These are phyloP conservation scores for Lepus timidus DNA, from an alignment of 2,113 vertebrate genomes.

Conservation along the genomic window DNA sequence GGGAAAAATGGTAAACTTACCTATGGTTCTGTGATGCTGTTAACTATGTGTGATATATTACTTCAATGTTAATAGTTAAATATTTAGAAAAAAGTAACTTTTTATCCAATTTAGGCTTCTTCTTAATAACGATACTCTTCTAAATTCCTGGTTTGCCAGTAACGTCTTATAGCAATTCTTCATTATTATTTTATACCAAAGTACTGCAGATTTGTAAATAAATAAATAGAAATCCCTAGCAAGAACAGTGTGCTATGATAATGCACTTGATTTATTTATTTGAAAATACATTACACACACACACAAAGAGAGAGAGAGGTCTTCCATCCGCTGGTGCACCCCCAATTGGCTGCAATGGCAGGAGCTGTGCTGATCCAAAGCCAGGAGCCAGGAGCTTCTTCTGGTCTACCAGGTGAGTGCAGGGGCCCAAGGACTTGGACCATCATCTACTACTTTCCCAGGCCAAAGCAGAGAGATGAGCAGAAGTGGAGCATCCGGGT, in stretches of 20 bases:
- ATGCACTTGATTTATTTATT: background rate
- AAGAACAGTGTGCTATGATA: background rate
- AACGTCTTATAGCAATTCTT: background rate
- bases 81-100: background rate
- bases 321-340: too few relatives aligned
- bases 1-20: background rate
- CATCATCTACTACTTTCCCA: too few relatives aligned
- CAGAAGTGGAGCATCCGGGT: too few relatives aligned
- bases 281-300: too few relatives aligned
- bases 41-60: background rate
- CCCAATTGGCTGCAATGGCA: too few relatives aligned
- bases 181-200: background rate
- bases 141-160: conserved; percentile 17
- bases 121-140: conserved; percentile 22
- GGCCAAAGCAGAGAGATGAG: too few relatives aligned
- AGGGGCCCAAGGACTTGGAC: too few relatives aligned
- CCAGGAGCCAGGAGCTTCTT: too few relatives aligned
- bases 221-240: background rate
- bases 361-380: too few relatives aligned
- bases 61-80: background rate
- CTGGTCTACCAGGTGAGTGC: too few relatives aligned
- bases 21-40: background rate
- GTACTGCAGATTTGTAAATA: background rate
- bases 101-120: background rate
- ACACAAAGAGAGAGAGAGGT: too few relatives aligned